phyloP scores from a whole-genome alignment of 1,140 invertebrate species.

The Philopotamus ludificatus region DNA sequence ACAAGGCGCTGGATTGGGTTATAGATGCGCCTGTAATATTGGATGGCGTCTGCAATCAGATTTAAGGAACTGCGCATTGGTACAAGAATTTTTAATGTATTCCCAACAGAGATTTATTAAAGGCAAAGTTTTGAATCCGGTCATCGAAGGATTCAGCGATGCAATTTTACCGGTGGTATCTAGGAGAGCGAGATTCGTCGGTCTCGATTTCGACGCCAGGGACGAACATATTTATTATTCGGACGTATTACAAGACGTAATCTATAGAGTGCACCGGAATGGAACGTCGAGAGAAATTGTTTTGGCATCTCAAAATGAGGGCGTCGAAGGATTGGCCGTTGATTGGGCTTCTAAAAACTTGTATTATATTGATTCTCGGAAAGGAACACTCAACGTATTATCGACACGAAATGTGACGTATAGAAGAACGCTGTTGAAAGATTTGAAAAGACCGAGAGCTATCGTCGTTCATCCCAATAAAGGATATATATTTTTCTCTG shows the following conservation, averaged over 20 bases:
- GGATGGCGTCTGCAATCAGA: conserved; percentile 79
- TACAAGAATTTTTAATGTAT: conserved; percentile 93
- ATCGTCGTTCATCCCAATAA: conserved; percentile 96
- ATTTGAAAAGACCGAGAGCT: conserved; percentile 87
- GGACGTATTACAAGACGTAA: conserved; percentile 95
- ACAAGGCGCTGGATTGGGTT: conserved; percentile 77
- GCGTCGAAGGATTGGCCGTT: conserved; percentile 93
- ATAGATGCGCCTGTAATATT: conserved; percentile 91
- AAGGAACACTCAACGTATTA: conserved; percentile 92
- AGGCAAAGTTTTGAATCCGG: conserved; percentile 87
- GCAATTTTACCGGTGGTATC: conserved; percentile 91
- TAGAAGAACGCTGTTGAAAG: conserved; percentile 80
- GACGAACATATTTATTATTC: conserved; percentile 95
- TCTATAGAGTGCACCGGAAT: conserved; percentile 87
- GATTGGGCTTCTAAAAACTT: conserved; percentile 98
- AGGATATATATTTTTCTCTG: conserved; percentile 92
- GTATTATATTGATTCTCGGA: conserved; percentile 96
- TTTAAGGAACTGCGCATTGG: conserved; percentile 78
- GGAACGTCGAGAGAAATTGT: conserved; percentile 89
- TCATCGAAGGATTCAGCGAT: conserved; percentile 88
- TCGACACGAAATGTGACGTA: conserved; percentile 83
- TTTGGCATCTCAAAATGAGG: conserved; percentile 93
- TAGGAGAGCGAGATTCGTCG: conserved; percentile 88
- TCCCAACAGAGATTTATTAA: conserved; percentile 97
- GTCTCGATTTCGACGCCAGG: conserved; percentile 92